These are phyloP conservation scores for Falco rusticolus DNA, from an alignment of 2,797 vertebrate genomes.

Conservation along the genomic window DNA sequence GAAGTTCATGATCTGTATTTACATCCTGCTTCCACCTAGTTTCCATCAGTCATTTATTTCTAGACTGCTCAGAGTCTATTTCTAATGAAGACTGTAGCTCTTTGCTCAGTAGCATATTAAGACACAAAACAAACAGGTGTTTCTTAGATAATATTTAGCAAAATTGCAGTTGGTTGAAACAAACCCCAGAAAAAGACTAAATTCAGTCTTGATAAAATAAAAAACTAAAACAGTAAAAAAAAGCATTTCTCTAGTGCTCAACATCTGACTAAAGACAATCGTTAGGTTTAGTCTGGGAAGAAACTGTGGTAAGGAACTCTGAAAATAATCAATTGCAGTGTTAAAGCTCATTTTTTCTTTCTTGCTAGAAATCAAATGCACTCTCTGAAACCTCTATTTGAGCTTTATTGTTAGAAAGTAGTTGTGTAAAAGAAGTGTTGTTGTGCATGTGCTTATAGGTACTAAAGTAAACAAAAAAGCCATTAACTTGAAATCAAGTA, in stretches of 20 bases:
- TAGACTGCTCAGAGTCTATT: neutral
- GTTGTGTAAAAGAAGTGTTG: neutral
- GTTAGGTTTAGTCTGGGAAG: neutral
- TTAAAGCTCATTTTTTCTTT: neutral
- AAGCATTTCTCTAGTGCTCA: neutral
- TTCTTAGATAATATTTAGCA: neutral
- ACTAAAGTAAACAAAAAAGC: neutral
- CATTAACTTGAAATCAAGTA: neutral
- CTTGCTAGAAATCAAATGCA: neutral
- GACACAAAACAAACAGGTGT: neutral
- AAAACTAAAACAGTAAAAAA: neutral
- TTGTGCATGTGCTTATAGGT: neutral
- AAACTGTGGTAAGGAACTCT: neutral
- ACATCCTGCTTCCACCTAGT: neutral
- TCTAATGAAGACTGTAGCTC: neutral
- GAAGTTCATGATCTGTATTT: neutral
- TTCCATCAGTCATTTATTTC: neutral
- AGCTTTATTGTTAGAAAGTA: neutral
- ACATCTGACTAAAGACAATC: neutral
- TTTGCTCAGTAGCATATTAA: neutral
- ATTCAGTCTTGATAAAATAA: neutral
- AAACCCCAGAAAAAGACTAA: neutral
- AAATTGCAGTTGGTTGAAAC: neutral
- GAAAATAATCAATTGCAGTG: neutral
- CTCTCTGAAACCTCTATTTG: neutral